These are phyloP conservation scores for Hephaestus fuliginosus DNA, from an alignment of 2,797 vertebrate genomes.

Conservation along the genomic window DNA sequence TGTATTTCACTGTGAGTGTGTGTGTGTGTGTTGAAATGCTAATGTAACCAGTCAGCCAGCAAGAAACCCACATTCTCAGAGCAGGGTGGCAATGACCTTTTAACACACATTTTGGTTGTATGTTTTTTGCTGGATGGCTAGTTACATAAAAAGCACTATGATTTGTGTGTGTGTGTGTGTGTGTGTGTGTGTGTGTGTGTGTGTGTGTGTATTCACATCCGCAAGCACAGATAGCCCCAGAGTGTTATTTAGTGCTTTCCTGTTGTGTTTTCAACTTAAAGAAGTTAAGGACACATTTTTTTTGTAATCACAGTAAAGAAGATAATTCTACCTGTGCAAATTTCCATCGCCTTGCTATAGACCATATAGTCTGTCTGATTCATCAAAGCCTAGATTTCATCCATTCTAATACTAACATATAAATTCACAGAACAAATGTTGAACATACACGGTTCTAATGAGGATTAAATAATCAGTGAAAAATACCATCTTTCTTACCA, in stretches of 20 bases:
- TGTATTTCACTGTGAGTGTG: constrained; percentile 13
- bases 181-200: constrained; percentile 15
- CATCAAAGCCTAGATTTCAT: too few species aligned
- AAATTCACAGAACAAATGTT: background rate
- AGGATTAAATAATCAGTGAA: background rate
- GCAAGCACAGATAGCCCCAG: background rate
- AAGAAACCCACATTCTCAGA: constrained; percentile 10
- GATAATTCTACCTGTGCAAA: too few species aligned
- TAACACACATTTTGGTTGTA: background rate
- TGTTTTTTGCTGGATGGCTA: constrained; percentile 13
- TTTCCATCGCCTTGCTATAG: background rate
- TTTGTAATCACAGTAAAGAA: too few species aligned
- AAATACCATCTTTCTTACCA: background rate
- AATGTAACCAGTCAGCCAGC: constrained; percentile 36
- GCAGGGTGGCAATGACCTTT: constrained; percentile 44
- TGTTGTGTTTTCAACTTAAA: background rate
- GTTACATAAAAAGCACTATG: background rate
- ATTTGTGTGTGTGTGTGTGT: constrained; percentile 9
- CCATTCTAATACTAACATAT: background rate
- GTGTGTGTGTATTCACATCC: background rate
- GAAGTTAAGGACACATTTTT: too few species aligned
- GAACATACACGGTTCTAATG: background rate
- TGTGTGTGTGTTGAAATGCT: constrained; percentile 6
- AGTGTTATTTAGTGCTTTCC: background rate
- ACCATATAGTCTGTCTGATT: background rate